A percentile compares a stretch with the other conserved stretches of the same genome.
Conservation (phyloP, 2,888 invertebrate genomes). For the Polydrusus pterygomalis region DNA sequence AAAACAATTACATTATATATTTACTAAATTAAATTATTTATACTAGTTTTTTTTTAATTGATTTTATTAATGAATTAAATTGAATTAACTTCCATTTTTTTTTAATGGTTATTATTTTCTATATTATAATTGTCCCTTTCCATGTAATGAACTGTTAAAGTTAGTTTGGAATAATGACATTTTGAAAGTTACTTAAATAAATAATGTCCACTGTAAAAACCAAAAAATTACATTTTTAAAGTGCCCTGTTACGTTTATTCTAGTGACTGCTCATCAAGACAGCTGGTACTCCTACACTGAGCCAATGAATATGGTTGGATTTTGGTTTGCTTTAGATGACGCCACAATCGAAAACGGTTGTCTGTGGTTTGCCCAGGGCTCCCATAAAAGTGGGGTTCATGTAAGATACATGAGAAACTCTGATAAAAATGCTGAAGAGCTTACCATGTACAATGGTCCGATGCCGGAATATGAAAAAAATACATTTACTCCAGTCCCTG, state of each 20-base stretch:
- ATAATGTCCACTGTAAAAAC: too few relatives aligned
- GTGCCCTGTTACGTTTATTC: background rate
- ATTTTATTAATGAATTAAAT: too few relatives aligned
- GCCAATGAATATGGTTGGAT: constrained; percentile 87
- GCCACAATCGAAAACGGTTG: constrained; percentile 96
- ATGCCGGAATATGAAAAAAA: constrained; percentile 82
- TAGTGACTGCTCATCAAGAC: constrained; percentile 90
- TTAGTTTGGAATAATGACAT: too few relatives aligned
- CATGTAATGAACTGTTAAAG: too few relatives aligned
- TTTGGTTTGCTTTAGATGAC: constrained; percentile 98
- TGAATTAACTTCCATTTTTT: too few relatives aligned
- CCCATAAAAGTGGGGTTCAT: constrained; percentile 90
- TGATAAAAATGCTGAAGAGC: constrained; percentile 76
- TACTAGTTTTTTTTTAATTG: too few relatives aligned
- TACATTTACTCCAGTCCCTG: constrained; percentile 86
- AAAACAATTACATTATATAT: too few relatives aligned
- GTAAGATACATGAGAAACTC: constrained; percentile 82
- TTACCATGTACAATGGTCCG: constrained; percentile 81
- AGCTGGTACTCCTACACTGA: constrained; percentile 90
- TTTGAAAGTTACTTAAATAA: too few relatives aligned
- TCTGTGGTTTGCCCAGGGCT: constrained; percentile 90
- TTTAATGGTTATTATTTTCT: too few relatives aligned
- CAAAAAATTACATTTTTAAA: too few relatives aligned
- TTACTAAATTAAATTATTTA: too few relatives aligned
- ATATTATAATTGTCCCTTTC: too few relatives aligned